Conservation (phyloP, 2,113 vertebrate species). For the Antechinus flavipes region DNA sequence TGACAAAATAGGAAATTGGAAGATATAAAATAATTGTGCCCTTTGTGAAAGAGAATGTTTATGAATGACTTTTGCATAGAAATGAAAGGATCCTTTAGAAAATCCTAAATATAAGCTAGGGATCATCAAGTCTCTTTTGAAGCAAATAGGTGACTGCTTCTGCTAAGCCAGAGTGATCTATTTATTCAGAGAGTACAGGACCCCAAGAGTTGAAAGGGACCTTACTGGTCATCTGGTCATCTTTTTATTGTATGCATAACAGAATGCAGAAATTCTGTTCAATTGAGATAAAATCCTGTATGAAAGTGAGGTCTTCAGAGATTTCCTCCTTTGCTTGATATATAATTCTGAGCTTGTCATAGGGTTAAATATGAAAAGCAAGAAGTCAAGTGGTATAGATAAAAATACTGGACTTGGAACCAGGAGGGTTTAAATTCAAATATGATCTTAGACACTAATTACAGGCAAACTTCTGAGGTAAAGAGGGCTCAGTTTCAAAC, state of each 20-base stretch:
- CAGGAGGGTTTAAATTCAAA: neutral
- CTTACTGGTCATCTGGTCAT: neutral
- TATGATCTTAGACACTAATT: neutral
- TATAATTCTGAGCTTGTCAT: neutral
- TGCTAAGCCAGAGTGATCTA: neutral
- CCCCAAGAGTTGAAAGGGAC: too few species aligned
- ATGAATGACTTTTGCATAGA: constrained; percentile 10
- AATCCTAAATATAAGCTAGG: neutral
- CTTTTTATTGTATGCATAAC: neutral
- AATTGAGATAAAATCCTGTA: neutral
- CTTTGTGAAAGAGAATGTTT: constrained; percentile 24
- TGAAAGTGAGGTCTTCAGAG: neutral
- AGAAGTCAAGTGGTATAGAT: neutral
- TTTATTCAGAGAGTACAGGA: neutral
- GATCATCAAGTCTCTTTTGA: fast-evolving
- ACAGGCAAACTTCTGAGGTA: neutral
- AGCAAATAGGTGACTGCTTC: neutral
- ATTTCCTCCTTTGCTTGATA: neutral
- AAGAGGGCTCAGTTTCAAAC: too few species aligned
- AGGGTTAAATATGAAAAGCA: neutral
- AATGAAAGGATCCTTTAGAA: neutral
- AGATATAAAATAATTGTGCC: neutral
- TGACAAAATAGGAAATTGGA: neutral
- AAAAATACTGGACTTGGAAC: neutral
- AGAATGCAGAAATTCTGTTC: neutral